Evolutionary conservation across 2,113 vertebrate genomes (phyloP), one percentile per base, ranked within the genome.

Genomic region (Tauraco erythrolophus): DNA sequence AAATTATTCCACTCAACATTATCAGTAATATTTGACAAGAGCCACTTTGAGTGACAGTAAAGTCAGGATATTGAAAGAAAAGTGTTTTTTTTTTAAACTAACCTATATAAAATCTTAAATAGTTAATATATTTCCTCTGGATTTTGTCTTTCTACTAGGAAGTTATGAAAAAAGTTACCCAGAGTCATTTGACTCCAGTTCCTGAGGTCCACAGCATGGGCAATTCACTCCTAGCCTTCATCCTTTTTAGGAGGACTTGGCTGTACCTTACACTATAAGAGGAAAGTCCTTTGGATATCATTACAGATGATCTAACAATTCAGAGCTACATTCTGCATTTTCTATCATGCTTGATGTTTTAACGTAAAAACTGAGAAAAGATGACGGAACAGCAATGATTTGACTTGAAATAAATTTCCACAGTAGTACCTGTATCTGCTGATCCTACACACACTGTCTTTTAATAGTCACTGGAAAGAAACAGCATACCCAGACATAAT

Each of bases 401-500:
- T 60, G 46, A 88, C 39, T 54, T 27, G 11, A 76, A 93, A 79
- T 43, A 84, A 33, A 64, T 86, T 91, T 71, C 72, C 35, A 12
- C 27, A 37, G n/a, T 31, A 84, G 43, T 81, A 96, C 57, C 76
- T 82, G 30, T 78, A 72, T 74, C 82, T 93, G 37, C 66, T 88
- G 51, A 81, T 80, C 13, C 31, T 71, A 86, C 27, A 80, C 9
- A 45, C 11, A 37, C 9, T 39, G 28, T 75, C 37, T 61, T 58
- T 46, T 78, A 95, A 81, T 5, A 88, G 58, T 74, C 27, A 58
- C 30, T 86, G 64, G 75, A 88, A 93, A 94, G 86, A 84, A 94
- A 86, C 48, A 75, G 74, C 39, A 90, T 71, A 91, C 6, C 10
- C 51, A 71, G 71, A 92, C 61, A 51, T 23, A 89, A 86, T 60